phyloP scores from a whole-genome alignment of 2,113 vertebrate genomes.

The Amphiprion percula region DNA sequence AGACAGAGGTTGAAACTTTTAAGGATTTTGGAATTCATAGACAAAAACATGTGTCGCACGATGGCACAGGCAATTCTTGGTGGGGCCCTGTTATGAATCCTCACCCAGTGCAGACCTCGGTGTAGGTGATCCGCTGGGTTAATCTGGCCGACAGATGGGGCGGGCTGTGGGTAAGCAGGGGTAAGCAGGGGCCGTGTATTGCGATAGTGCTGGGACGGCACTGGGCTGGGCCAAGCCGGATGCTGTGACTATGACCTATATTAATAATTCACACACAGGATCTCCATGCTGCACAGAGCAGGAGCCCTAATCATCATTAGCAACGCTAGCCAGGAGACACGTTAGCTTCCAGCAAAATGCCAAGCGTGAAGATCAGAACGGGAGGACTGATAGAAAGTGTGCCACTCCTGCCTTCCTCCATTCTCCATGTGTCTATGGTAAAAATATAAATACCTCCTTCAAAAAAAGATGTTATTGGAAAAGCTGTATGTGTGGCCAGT shows the following conservation, averaged over 20 bases:
- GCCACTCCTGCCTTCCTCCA: not conserved
- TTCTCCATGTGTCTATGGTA: not conserved
- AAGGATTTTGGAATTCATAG: not conserved
- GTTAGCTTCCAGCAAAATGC: slow-evolving; percentile 45
- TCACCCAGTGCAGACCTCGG: slow-evolving; percentile 31
- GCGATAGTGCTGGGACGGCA: slow-evolving; percentile 62
- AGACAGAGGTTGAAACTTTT: slow-evolving; percentile 3
- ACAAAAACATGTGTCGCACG: not conserved
- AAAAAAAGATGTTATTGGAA: not conserved
- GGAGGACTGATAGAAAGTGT: not conserved
- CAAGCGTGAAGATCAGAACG: slow-evolving; percentile 27
- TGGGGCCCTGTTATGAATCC: slow-evolving; percentile 20
- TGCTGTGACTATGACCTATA: slow-evolving; percentile 82
- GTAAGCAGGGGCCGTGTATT: slow-evolving; percentile 52
- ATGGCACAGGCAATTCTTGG: not conserved
- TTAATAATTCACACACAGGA: slow-evolving; percentile 81
- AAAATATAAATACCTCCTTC: not conserved
- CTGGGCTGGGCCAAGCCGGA: slow-evolving; percentile 67
- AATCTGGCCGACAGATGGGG: slow-evolving; percentile 76
- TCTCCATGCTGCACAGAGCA: slow-evolving; percentile 60
- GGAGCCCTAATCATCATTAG: slow-evolving; percentile 70
- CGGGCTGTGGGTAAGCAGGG: slow-evolving; percentile 54
- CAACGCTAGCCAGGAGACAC: slow-evolving; percentile 55
- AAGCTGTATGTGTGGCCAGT: not conserved
- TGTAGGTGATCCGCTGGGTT: slow-evolving; percentile 63